These are phyloP conservation scores for Watsonalla cultraria DNA, from an alignment of 2,888 invertebrate species.

Conservation along the genomic window DNA sequence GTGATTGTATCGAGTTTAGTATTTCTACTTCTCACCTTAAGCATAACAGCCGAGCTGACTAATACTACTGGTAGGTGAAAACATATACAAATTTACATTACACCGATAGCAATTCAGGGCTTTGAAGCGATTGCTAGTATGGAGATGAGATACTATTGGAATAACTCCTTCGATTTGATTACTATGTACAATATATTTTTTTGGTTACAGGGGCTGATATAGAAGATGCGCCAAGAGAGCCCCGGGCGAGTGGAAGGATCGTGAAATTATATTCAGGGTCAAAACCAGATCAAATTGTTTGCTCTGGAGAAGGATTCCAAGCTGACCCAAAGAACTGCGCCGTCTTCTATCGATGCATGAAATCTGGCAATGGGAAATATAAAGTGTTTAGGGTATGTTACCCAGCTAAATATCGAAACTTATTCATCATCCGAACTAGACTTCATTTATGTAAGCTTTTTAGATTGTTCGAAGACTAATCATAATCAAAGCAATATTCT, in stretches of 20 bases:
- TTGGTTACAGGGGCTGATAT: constrained; percentile 26
- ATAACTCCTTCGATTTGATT: too few species aligned
- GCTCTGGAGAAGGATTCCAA: constrained; percentile 84
- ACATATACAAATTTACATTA: not conserved
- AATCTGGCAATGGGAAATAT: constrained; percentile 74
- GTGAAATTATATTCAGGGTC: constrained; percentile 59
- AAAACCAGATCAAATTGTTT: constrained; percentile 68
- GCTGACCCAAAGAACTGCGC: constrained; percentile 85
- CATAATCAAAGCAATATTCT: not conserved
- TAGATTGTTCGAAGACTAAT: too few species aligned
- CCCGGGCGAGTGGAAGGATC: constrained; percentile 47
- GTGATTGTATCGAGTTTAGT: not conserved
- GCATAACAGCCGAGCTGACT: not conserved
- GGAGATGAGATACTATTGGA: too few species aligned
- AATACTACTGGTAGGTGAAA: not conserved
- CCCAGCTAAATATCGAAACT: too few species aligned
- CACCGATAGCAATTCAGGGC: too few species aligned
- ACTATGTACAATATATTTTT: not conserved
- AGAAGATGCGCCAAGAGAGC: constrained; percentile 24
- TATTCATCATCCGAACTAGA: too few species aligned
- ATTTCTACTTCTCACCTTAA: not conserved
- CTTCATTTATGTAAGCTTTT: too few species aligned
- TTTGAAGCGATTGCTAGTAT: too few species aligned
- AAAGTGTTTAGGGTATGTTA: constrained; percentile 73
- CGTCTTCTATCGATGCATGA: constrained; percentile 86